phyloP scores from a whole-genome alignment of 2,113 vertebrate genomes.

The Oriolus oriolus region DNA sequence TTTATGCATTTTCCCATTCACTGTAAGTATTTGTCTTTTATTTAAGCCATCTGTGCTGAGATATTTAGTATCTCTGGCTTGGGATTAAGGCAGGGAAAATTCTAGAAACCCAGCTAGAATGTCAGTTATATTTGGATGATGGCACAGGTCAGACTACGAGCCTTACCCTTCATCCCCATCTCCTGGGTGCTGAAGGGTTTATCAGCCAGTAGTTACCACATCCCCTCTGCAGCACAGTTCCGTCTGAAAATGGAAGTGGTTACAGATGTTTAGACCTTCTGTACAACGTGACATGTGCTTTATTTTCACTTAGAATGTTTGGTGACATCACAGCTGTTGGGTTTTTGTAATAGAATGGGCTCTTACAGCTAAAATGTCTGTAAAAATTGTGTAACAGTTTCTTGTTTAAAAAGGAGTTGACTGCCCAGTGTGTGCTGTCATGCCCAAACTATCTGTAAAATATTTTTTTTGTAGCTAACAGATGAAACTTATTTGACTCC shows the following conservation, averaged over 20 bases:
- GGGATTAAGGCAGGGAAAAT: background rate
- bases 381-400: background rate
- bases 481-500: background rate
- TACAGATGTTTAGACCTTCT: constrained; percentile 23
- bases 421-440: background rate
- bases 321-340: background rate
- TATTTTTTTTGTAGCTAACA: background rate
- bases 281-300: background rate
- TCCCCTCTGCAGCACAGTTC: background rate
- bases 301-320: background rate
- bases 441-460: background rate
- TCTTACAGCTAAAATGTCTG: background rate
- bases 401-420: background rate
- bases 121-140: background rate
- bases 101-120: background rate
- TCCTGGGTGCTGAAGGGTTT: background rate
- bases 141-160: background rate
- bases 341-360: background rate
- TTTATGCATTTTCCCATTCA: background rate
- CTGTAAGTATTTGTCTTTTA: background rate
- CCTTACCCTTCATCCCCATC: background rate
- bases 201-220: background rate
- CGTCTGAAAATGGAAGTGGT: background rate
- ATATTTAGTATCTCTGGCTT: background rate
- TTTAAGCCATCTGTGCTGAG: background rate